Conservation (phyloP, 1,140 invertebrate genomes). For the Augochlora pura region DNA sequence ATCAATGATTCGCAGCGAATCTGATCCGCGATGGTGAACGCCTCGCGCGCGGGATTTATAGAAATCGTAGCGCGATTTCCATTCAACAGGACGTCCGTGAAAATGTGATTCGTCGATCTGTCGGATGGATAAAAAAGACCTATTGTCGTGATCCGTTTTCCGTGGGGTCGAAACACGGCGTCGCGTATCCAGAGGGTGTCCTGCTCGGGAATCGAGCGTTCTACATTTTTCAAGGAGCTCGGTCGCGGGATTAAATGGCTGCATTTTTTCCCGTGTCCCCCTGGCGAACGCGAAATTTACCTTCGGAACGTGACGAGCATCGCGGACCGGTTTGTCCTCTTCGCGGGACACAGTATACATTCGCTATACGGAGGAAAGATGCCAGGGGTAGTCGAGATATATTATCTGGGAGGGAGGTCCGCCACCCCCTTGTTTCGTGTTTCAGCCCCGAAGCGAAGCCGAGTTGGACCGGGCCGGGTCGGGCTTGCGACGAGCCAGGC, state of each 20-base stretch:
- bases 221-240: constrained; percentile 1
- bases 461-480: background rate
- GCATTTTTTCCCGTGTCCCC: constrained; percentile 5
- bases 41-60: background rate
- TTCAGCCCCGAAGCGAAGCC: constrained; percentile 33
- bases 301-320: constrained; percentile 37
- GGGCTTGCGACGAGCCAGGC: constrained; percentile 26
- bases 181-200: background rate
- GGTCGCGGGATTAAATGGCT: constrained; percentile 17
- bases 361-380: constrained; percentile 22
- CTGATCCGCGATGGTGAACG: no score
- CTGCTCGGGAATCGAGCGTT: background rate
- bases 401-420: constrained; percentile 61
- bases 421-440: constrained; percentile 62
- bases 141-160: background rate
- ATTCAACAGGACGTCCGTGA: background rate
- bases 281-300: constrained; percentile 8
- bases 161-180: background rate
- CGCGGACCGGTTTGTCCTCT: constrained; percentile 28
- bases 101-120: background rate
- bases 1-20: no score
- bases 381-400: constrained; percentile 50
- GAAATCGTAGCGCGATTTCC: background rate
- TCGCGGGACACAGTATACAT: constrained; percentile 32
- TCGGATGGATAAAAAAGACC: background rate